Evolutionary conservation across 2,888 invertebrate genomes (phyloP).

Genomic region (Argynnis bischoffii): DNA sequence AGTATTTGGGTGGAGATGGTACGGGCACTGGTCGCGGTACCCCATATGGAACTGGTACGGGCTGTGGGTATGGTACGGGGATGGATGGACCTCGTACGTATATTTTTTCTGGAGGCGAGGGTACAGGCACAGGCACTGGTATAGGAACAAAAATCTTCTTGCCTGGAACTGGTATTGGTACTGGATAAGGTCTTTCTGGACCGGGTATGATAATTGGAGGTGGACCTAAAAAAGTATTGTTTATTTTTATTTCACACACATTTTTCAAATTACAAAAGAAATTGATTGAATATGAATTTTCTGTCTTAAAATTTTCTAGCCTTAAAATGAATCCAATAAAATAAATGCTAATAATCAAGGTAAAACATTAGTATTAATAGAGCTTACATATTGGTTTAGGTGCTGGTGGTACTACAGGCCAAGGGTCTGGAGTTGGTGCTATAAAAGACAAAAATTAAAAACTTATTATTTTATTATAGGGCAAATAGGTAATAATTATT

Average conservation of each 20-base stretch:
- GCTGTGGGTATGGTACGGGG: slow-evolving; percentile 46
- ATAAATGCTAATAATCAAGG: no score
- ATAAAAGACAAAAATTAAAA: neutral
- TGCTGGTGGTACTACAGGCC: slow-evolving; percentile 8
- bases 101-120: slow-evolving; percentile 56
- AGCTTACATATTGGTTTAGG: slow-evolving; percentile 38
- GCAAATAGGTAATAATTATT: no score
- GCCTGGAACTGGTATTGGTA: slow-evolving; percentile 56
- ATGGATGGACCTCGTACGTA: slow-evolving; percentile 51
- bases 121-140: slow-evolving; percentile 60
- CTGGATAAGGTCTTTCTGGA: slow-evolving; percentile 65
- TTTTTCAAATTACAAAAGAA: no score
- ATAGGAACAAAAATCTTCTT: slow-evolving; percentile 54
- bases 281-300: no score
- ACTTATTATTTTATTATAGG: no score
- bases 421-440: slow-evolving; percentile 16
- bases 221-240: slow-evolving; percentile 52
- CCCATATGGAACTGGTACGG: slow-evolving; percentile 39
- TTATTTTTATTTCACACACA: neutral
- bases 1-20: slow-evolving; percentile 49
- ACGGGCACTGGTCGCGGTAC: slow-evolving; percentile 57
- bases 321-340: no score
- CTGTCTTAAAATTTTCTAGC: no score
- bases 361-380: slow-evolving; percentile 1
- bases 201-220: slow-evolving; percentile 64